Evolutionary conservation across 2,113 vertebrate genomes (phyloP), one percentile per base, ranked within the genome.

Genomic region (Motacilla tschutschensis): DNA sequence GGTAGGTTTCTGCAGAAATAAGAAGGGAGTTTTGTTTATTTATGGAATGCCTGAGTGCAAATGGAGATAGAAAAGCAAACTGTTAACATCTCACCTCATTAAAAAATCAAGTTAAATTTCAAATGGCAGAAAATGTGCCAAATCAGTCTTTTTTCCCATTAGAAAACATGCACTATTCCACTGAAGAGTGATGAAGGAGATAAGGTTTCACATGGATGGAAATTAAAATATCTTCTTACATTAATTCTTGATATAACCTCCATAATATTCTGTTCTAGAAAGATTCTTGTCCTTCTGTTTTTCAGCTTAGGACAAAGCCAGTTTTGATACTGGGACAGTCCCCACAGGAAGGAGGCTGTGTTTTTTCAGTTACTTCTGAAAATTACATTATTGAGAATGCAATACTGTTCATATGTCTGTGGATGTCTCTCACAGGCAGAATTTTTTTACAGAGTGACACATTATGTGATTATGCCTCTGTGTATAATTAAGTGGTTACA

Each of bases 401-500:
- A 90, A 71, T 80, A 79, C 69, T 93, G 46, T 71, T 95, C 89
- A 50, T 92, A 87, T 90, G 90, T 95, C 88, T 93, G 35, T 82
- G 71, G 48, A 72, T 93, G 89, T 93, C 92, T 85, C 79, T 93
- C 87, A 90, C 48, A 90, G 35, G 51, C 24, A 63, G 88, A 86
- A 35, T 88, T 93, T 69, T 76, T 74, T 71, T 65, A 62, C 14
- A 88, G 79, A 93, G 75, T 93, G 90, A 93, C 89, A 96, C 31
- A 16, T 75, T 79, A 57, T 43, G 16, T 35, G 35, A 73, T 73
- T 76, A 79, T 5, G 0, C 9, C 15, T 41, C 55, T 74, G 20
- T 46, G 21, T 75, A 47, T 95, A 96, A 96, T 96, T 95, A 96
- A 96, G 93, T 93, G 85, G 91, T 94, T 95, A 91, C 51, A 92